Evolutionary conservation across 2,797 vertebrate species (phyloP).

Genomic region (Otolemur crassicaudatus): DNA sequence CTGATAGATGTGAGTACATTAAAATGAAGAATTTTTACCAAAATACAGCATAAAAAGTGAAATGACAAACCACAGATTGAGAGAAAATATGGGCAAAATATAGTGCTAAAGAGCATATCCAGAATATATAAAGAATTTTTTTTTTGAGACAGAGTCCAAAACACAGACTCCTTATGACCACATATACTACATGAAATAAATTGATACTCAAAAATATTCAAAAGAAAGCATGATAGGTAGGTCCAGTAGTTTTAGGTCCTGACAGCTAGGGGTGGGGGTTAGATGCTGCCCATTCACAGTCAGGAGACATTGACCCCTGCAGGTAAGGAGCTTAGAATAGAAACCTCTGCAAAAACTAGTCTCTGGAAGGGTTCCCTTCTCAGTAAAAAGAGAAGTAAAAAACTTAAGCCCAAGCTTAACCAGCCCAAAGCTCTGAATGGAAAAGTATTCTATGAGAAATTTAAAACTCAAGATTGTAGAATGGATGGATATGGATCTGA

Average conservation of each 20-base stretch:
- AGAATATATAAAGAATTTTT: neutral
- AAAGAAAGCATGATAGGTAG: neutral
- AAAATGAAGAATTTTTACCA: neutral
- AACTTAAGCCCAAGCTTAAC: neutral
- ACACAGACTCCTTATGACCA: too few species aligned
- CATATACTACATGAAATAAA: neutral
- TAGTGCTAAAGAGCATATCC: neutral
- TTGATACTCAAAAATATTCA: neutral
- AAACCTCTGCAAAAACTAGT: neutral
- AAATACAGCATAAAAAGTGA: neutral
- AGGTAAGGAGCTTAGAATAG: neutral
- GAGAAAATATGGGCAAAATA: neutral
- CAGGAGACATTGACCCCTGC: too few species aligned
- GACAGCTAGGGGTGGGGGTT: neutral
- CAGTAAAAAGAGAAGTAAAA: neutral
- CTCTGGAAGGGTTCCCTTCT: neutral
- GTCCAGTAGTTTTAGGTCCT: neutral
- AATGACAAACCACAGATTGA: neutral
- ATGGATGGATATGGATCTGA: neutral
- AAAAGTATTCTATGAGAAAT: neutral
- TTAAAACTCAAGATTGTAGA: neutral
- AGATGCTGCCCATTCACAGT: neutral
- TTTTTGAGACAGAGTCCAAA: too few species aligned
- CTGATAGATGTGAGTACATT: neutral
- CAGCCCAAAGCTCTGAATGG: neutral